Percentiles rank a stretch among this genome's conserved stretches.
phyloP scores from a whole-genome alignment of 2,888 invertebrate genomes.

The Aleiodes testaceus region DNA sequence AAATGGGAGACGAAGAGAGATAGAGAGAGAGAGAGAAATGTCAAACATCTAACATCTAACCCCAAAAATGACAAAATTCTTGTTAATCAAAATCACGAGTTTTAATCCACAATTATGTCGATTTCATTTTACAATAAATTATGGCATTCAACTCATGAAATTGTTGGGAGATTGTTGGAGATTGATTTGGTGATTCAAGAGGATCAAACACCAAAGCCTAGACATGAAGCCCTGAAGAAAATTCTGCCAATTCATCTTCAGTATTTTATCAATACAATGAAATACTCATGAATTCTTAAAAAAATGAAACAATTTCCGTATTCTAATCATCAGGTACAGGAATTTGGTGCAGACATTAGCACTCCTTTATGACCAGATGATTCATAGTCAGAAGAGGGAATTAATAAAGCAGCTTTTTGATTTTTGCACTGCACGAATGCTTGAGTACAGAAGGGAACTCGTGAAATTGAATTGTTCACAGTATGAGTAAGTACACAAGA shows the following conservation, averaged over 20 bases:
- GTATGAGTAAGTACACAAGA: constrained; percentile 65
- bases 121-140: constrained; percentile 56
- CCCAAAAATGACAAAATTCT: constrained; percentile 27
- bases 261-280: constrained; percentile 45
- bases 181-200: constrained; percentile 54
- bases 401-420: constrained; percentile 77
- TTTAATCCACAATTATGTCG: constrained; percentile 60
- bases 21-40: neutral
- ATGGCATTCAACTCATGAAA: constrained; percentile 60
- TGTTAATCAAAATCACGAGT: neutral
- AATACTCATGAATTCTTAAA: neutral
- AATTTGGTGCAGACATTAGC: constrained; percentile 71
- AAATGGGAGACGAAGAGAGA: no score
- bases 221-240: constrained; percentile 47
- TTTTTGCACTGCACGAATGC: constrained; percentile 76
- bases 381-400: constrained; percentile 77
- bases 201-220: constrained; percentile 32
- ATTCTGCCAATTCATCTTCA: constrained; percentile 60
- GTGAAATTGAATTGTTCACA: constrained; percentile 77
- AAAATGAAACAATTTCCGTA: neutral
- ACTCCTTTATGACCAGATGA: constrained; percentile 78
- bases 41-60: neutral
- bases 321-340: constrained; percentile 58
- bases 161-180: constrained; percentile 57
- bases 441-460: constrained; percentile 77